Percentiles rank a stretch among this genome's conserved stretches.
Conservation (phyloP, 2,797 vertebrate species). For the Momotus momota region DNA sequence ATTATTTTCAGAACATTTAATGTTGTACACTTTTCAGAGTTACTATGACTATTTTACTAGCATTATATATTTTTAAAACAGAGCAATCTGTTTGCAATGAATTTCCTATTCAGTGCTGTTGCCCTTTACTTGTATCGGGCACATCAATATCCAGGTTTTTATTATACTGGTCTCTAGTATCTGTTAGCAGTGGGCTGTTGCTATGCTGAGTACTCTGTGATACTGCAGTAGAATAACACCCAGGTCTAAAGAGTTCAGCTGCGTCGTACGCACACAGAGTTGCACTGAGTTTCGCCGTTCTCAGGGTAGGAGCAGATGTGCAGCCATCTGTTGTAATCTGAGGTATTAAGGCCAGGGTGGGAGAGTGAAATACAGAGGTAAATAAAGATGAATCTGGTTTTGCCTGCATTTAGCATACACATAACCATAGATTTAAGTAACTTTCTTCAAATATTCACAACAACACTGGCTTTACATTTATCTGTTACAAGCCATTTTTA, state of each 20-base stretch:
- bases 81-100: background rate
- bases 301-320: background rate
- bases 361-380: background rate
- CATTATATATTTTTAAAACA: background rate
- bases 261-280: rapidly evolving
- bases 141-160: background rate
- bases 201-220: background rate
- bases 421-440: background rate
- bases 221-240: background rate
- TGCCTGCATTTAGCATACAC: background rate
- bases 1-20: background rate
- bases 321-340: background rate
- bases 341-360: background rate
- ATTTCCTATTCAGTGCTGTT: background rate
- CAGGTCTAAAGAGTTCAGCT: background rate
- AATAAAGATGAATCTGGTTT: background rate
- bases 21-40: background rate
- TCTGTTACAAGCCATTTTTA: background rate
- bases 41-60: background rate
- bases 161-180: background rate
- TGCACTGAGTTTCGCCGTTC: background rate
- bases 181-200: background rate
- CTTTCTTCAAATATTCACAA: background rate
- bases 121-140: background rate
- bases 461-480: background rate